Conservation (phyloP, 2,797 vertebrate species). For the Amblyraja radiata region DNA sequence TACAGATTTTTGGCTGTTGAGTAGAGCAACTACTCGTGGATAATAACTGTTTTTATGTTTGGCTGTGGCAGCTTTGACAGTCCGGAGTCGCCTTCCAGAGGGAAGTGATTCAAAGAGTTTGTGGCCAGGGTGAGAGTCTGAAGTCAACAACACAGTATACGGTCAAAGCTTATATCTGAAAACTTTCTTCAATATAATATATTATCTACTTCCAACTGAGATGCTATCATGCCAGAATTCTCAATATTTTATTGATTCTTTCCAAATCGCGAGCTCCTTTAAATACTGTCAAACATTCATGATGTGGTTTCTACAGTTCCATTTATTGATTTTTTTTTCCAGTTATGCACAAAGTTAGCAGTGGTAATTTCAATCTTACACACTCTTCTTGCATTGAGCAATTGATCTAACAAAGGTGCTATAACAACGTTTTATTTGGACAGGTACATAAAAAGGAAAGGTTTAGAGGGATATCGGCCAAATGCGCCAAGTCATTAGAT, state of each 20-base stretch:
- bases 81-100: too few species aligned
- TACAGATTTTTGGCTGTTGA: too few species aligned
- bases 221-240: neutral
- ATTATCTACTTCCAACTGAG: neutral
- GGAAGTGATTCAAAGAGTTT: too few species aligned
- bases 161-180: neutral
- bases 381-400: neutral
- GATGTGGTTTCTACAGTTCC: neutral
- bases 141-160: neutral
- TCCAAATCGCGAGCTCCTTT: too few species aligned
- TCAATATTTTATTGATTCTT: neutral
- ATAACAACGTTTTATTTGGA: too few species aligned
- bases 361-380: neutral
- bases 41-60: too few species aligned
- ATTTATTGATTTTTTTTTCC: neutral
- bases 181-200: neutral
- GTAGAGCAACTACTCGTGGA: too few species aligned
- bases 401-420: neutral
- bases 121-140: neutral
- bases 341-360: neutral
- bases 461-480: too few species aligned
- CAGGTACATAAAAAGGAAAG: too few species aligned
- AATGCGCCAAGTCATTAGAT: too few species aligned
- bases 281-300: too few species aligned
- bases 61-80: too few species aligned